Conservation (phyloP, 2,113 vertebrate species). For the Dinomys branickii region DNA sequence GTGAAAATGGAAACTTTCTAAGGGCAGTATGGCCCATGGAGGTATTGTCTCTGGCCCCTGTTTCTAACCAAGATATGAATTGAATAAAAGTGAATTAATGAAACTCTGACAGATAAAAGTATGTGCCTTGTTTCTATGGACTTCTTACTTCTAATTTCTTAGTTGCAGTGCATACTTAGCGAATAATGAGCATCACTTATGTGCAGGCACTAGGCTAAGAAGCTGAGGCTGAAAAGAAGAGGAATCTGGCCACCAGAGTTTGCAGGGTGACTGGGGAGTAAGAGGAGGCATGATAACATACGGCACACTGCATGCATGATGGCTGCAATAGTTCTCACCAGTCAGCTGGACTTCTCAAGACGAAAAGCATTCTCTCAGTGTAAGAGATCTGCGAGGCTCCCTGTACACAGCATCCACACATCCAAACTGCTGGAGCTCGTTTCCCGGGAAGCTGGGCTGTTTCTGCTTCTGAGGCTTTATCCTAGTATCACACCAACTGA, state of each 20-base stretch:
- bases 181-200: not conserved
- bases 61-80: not conserved
- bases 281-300: not conserved
- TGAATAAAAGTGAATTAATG: not conserved
- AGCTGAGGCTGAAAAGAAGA: not conserved
- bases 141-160: not conserved
- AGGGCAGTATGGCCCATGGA: not conserved
- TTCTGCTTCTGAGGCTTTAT: not conserved
- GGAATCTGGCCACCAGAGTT: not conserved
- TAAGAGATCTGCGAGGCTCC: accelerated
- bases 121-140: not conserved
- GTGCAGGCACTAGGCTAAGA: not conserved
- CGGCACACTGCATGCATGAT: accelerated
- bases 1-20: not conserved
- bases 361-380: accelerated
- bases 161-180: not conserved
- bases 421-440: accelerated
- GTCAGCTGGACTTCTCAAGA: accelerated
- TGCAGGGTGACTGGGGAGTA: no score
- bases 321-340: accelerated
- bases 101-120: not conserved
- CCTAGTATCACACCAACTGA: not conserved
- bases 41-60: not conserved
- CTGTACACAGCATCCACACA: accelerated
- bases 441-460: not conserved